These are phyloP conservation scores for Parochlus steinenii DNA, from an alignment of 2,888 invertebrate species.

Conservation along the genomic window DNA sequence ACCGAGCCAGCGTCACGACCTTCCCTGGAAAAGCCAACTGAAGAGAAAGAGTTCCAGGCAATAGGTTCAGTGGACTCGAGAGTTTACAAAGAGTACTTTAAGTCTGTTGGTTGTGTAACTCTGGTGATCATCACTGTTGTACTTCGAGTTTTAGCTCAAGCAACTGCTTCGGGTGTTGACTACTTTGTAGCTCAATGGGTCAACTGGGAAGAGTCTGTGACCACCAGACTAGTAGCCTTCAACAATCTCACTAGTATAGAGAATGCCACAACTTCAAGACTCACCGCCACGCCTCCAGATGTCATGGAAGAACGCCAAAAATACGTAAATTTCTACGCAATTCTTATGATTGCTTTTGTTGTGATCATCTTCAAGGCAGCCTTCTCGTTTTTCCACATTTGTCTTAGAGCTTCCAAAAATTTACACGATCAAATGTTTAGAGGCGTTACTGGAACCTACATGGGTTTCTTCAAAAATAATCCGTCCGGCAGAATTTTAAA, in stretches of 20 bases:
- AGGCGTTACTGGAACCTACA: conserved; percentile 49
- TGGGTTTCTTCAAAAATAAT: conserved; percentile 66
- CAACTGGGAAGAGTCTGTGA: conserved; percentile 27
- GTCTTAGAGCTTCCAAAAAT: conserved; percentile 53
- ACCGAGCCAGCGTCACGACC: conserved; percentile 14
- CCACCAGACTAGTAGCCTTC: conserved; percentile 12
- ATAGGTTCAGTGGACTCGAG: conserved; percentile 44
- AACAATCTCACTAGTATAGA: neutral
- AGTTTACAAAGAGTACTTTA: conserved; percentile 39
- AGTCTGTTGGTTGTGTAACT: conserved; percentile 36
- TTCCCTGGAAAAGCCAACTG: conserved; percentile 24
- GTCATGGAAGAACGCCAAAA: neutral
- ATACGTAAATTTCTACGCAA: conserved; percentile 5
- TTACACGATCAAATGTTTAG: conserved; percentile 70
- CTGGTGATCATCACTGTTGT: conserved; percentile 33
- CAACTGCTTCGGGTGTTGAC: conserved; percentile 47
- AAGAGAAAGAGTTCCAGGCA: conserved; percentile 39
- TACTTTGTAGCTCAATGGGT: conserved; percentile 60
- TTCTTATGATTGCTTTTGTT: conserved; percentile 3
- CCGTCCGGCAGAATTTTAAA: conserved; percentile 52
- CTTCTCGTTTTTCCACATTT: conserved; percentile 21
- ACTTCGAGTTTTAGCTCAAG: conserved; percentile 42
- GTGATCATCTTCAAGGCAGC: conserved; percentile 5
- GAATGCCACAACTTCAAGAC: neutral
- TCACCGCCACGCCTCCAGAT: neutral